phyloP scores from a whole-genome alignment of 2,888 invertebrate genomes.

The Tubulanus polymorphus region DNA sequence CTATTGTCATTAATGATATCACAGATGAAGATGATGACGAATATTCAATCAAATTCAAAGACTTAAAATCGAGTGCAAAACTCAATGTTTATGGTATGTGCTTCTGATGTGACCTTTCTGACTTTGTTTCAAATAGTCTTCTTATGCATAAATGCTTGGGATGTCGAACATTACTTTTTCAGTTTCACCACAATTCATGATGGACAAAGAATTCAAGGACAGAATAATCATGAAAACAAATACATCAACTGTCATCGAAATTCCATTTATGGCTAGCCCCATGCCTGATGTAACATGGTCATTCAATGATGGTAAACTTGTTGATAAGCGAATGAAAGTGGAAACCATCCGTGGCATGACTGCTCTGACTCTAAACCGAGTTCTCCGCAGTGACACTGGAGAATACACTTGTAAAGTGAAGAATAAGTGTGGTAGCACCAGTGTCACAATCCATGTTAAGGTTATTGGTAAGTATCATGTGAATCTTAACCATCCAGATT shows the following conservation, averaged over 20 bases:
- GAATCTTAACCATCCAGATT: too few relatives aligned
- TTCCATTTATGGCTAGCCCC: slow-evolving; percentile 54
- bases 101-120: too few relatives aligned
- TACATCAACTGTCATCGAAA: slow-evolving; percentile 47
- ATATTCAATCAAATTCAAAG: slow-evolving; percentile 28
- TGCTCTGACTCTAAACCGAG: slow-evolving; percentile 39
- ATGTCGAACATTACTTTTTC: slow-evolving; percentile 1
- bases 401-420: slow-evolving; percentile 43
- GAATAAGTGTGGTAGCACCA: slow-evolving; percentile 42
- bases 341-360: slow-evolving; percentile 49
- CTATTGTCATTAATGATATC: slow-evolving; percentile 35
- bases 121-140: too few relatives aligned
- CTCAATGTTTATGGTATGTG: slow-evolving; percentile 45
- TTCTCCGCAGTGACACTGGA: slow-evolving; percentile 42
- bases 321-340: slow-evolving; percentile 36
- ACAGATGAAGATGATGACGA: slow-evolving; percentile 43
- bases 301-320: slow-evolving; percentile 36
- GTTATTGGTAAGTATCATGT: too few relatives aligned
- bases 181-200: background rate
- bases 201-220: background rate
- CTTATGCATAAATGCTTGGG: too few relatives aligned
- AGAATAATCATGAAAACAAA: background rate
- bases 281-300: slow-evolving; percentile 45
- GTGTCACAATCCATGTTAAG: slow-evolving; percentile 41
- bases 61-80: slow-evolving; percentile 3